phyloP scores from a whole-genome alignment of 2,797 vertebrate genomes.

The Bovichtus diacanthus region DNA sequence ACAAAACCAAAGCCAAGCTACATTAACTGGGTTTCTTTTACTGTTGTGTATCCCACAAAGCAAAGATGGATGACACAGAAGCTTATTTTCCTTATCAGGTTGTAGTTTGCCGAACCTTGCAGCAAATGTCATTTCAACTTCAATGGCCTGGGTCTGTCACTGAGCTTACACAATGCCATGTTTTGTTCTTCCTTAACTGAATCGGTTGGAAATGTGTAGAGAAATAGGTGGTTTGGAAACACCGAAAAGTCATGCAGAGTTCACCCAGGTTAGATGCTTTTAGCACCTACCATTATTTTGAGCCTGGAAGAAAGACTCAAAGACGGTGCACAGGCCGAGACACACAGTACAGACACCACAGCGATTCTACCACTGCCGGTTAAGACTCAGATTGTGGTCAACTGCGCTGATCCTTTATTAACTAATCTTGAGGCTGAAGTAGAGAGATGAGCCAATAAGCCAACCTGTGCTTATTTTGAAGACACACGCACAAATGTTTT shows the following conservation, averaged over 20 bases:
- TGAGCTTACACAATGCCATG: background rate
- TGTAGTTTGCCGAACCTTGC: slow-evolving; percentile 19
- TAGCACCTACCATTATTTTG: slow-evolving; percentile 12
- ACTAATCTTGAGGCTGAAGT: slow-evolving; percentile 21
- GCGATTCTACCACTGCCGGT: slow-evolving; percentile 14
- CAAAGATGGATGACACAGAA: slow-evolving; percentile 9
- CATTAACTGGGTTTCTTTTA: background rate
- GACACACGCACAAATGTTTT: background rate
- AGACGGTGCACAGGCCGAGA: slow-evolving; percentile 16
- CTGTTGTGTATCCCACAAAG: slow-evolving; percentile 10
- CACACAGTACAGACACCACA: slow-evolving; percentile 6
- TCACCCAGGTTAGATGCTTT: background rate
- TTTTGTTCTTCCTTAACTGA: slow-evolving; percentile 13
- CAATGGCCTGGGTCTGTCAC: slow-evolving; percentile 19
- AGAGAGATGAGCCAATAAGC: no score
- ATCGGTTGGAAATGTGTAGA: background rate
- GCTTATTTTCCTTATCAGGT: slow-evolving; percentile 21
- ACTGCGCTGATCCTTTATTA: slow-evolving; percentile 35
- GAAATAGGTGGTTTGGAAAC: background rate
- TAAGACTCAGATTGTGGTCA: slow-evolving; percentile 26
- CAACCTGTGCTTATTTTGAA: no score
- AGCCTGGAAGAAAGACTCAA: slow-evolving; percentile 13
- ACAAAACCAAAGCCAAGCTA: background rate
- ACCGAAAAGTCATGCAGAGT: background rate
- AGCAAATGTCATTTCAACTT: slow-evolving; percentile 27